These are phyloP conservation scores for Teleogryllus occipitalis DNA, from an alignment of 1,140 invertebrate genomes.

Conservation along the genomic window DNA sequence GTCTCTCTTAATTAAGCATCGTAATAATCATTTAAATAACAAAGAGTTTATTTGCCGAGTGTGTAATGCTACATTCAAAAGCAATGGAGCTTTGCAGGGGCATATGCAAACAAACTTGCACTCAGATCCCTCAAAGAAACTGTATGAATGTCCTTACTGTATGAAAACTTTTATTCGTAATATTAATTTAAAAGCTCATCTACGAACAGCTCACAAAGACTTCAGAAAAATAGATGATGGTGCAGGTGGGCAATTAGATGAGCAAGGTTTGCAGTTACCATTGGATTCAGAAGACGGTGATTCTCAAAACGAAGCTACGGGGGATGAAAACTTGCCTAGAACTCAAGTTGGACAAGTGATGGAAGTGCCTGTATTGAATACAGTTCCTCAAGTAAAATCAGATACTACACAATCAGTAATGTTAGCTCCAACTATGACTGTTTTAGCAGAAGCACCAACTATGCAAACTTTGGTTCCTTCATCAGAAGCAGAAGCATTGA, in stretches of 20 bases:
- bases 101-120: conserved; percentile 49
- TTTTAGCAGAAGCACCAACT: conserved; percentile 12
- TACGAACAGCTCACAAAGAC: conserved; percentile 52
- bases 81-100: conserved; percentile 38
- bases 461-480: conserved; percentile 35
- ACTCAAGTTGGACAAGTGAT: conserved; percentile 13
- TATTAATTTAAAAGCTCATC: conserved; percentile 55
- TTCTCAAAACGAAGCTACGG: neutral
- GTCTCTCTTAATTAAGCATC: conserved; percentile 53
- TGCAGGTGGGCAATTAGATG: neutral
- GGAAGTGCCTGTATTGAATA: conserved; percentile 19
- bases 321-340: conserved; percentile 8
- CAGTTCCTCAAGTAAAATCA: neutral
- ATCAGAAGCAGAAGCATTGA: conserved; percentile 45
- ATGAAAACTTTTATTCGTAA: conserved; percentile 53
- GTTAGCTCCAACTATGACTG: conserved; percentile 12
- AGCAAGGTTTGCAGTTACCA: neutral
- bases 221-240: conserved; percentile 9
- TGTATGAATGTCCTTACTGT: conserved; percentile 58
- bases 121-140: conserved; percentile 40
- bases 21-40: conserved; percentile 29
- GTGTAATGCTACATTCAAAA: conserved; percentile 43
- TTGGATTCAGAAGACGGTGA: conserved; percentile 9
- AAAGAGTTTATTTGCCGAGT: conserved; percentile 35
- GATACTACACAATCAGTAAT: neutral